These are phyloP conservation scores for Babylonia areolata DNA, from an alignment of 1,140 invertebrate genomes.

Conservation along the genomic window DNA sequence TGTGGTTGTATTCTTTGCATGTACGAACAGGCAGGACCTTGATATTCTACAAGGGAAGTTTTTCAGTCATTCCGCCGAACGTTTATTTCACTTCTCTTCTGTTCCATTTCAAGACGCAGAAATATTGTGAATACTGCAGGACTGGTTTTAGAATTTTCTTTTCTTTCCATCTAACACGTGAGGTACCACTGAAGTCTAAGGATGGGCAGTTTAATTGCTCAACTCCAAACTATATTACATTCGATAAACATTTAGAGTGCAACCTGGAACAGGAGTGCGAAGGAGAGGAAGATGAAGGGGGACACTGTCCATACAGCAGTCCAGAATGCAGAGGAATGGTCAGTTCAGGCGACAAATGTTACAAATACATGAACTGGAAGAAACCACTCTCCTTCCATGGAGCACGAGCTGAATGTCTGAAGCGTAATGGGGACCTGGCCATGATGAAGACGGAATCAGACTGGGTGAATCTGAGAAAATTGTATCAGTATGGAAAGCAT, in stretches of 20 bases:
- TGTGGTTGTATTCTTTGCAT: background rate
- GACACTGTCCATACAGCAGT: slow-evolving; percentile 27
- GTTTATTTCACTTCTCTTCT: background rate
- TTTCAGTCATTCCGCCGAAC: background rate
- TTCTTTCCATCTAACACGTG: background rate
- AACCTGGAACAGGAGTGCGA: slow-evolving; percentile 22
- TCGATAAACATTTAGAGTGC: slow-evolving; percentile 10
- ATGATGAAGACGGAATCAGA: slow-evolving; percentile 18
- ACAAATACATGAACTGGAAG: background rate
- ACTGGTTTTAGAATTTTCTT: background rate
- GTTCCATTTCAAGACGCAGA: background rate
- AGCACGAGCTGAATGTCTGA: background rate
- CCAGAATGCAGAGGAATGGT: background rate
- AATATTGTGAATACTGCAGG: background rate
- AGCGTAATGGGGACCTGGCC: background rate
- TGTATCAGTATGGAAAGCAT: background rate
- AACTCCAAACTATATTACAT: background rate
- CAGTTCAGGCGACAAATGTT: background rate
- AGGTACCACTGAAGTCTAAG: background rate
- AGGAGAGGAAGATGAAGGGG: slow-evolving; percentile 17
- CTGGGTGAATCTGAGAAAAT: background rate
- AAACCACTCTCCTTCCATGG: background rate
- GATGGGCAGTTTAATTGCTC: slow-evolving; percentile 15
- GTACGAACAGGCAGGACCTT: background rate
- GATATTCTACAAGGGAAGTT: background rate